These are phyloP conservation scores for Colius striatus DNA, from an alignment of 2,113 vertebrate genomes.

Conservation along the genomic window DNA sequence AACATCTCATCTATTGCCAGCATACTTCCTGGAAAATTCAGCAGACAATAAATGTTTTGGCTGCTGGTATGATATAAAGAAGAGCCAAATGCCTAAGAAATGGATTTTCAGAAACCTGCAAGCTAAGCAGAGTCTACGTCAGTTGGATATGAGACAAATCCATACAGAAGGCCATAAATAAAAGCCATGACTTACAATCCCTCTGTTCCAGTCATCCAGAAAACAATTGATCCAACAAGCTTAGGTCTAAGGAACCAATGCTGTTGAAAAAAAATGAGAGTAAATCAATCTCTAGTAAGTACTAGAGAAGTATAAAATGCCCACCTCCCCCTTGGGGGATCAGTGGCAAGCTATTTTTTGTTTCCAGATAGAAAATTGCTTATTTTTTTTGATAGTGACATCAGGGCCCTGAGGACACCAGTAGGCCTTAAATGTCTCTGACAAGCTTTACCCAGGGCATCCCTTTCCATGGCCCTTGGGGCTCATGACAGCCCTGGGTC, in stretches of 20 bases:
- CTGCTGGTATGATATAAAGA: background rate
- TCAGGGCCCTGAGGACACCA: background rate
- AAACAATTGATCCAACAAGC: slow-evolving; percentile 43
- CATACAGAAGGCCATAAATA: slow-evolving; percentile 36
- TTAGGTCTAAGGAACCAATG: slow-evolving; percentile 3
- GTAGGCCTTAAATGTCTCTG: no score
- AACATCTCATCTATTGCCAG: background rate
- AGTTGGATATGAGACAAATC: slow-evolving; percentile 42
- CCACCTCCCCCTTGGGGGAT: background rate
- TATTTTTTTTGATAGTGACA: background rate
- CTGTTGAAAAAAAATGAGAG: slow-evolving; percentile 3
- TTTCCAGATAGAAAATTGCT: background rate
- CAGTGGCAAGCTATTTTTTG: background rate
- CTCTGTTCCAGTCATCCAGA: slow-evolving; percentile 29
- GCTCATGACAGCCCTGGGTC: background rate
- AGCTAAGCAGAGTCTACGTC: slow-evolving; percentile 27
- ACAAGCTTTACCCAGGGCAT: background rate
- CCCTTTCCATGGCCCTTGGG: accelerated
- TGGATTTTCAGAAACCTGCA: slow-evolving; percentile 53
- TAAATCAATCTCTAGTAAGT: slow-evolving; percentile 12
- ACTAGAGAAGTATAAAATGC: background rate
- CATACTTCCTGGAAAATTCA: slow-evolving; percentile 43
- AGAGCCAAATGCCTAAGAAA: slow-evolving; percentile 33
- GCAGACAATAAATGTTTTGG: background rate
- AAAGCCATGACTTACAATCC: slow-evolving; percentile 29